These are phyloP conservation scores for Caenorhabditis imperialis DNA, from an alignment of 2,888 invertebrate species.

Conservation along the genomic window DNA sequence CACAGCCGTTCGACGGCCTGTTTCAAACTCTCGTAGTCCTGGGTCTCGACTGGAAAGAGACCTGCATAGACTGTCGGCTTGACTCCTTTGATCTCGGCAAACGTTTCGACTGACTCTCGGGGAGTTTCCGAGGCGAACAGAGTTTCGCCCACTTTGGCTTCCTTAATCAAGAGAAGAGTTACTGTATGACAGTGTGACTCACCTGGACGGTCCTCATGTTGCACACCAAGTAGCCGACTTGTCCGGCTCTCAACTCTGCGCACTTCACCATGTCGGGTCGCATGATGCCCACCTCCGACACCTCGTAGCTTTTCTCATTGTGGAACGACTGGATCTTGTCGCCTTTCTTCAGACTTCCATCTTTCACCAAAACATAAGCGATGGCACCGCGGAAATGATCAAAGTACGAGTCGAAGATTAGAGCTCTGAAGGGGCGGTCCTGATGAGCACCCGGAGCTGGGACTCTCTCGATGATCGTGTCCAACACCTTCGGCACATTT, in stretches of 20 bases:
- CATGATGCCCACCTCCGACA: constrained; percentile 87
- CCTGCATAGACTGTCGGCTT: constrained; percentile 90
- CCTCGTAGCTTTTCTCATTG: constrained; percentile 85
- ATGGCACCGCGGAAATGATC: constrained; percentile 89
- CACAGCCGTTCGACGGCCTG: constrained; percentile 89
- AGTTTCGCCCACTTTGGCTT: constrained; percentile 75
- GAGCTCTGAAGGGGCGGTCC: constrained; percentile 82
- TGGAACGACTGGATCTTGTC: constrained; percentile 84
- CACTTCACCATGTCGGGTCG: constrained; percentile 82
- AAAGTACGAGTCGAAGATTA: constrained; percentile 94
- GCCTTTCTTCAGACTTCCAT: constrained; percentile 86
- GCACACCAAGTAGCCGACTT: constrained; percentile 91
- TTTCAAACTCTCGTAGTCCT: constrained; percentile 79
- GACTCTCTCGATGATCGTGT: constrained; percentile 55
- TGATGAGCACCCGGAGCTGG: constrained; percentile 78
- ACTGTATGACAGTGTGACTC: background rate
- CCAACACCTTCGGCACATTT: constrained; percentile 86
- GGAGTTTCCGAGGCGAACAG: constrained; percentile 60
- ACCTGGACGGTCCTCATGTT: constrained; percentile 84
- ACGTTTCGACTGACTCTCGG: constrained; percentile 83
- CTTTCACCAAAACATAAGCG: constrained; percentile 86
- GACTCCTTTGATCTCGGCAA: constrained; percentile 83
- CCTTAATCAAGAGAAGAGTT: constrained; percentile 51
- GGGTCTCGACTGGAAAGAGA: constrained; percentile 89
- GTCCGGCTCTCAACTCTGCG: constrained; percentile 84